Base-by-base conservation (phyloP, 2,113 vertebrate species). In the Anthoscopus minutus region DNA sequence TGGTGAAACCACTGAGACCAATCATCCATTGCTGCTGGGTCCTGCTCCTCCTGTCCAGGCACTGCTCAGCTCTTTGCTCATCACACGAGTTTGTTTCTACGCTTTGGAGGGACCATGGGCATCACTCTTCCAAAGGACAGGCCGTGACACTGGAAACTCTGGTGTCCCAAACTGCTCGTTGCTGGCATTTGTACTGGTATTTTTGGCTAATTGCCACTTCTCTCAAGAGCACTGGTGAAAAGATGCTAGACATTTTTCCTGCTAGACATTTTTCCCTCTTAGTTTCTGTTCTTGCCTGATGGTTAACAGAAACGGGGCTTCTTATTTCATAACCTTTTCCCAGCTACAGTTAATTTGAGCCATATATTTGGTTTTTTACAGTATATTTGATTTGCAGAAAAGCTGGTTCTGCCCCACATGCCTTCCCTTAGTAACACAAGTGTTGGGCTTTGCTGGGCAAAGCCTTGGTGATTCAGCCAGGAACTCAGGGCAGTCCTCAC, bases 51-150 rank as follows among this genome's bases (percentile, higher is more conserved):
- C 77, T 56, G 62, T 16, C 50, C 2, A 8, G 79, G 40, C 48
- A 2, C 20, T 66, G 10, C 33, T 72, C 71, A 35, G 33, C 40
- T 24, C 44, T 54, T 19, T 54, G 65, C 42, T 84, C 27, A 42
- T 1, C 44, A 17, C 23, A 4, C 0, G 0, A 3, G 71, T 37
- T 21, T 9, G 12, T 35, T 54, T 64, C 51, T 47, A 37, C 13
- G 4, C 24, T 33, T 14, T 31, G 38, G 65, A 17, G 38, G 15
- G 48, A 19, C 64, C 42, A 0, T 14, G 45, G 48, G 35, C 6
- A 6, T 81, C 0, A 0, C 42, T n/a, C 19, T 30, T 47, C 44
- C 81, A 53, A 65, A n/a, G 9, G n/a, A 31, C 20, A 33, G 70
- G 11, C 65, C 20, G 0, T 14, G n/a, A 8, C 21, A 7, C 16